A percentile compares a stretch with the other conserved stretches of the same genome.
phyloP scores from a whole-genome alignment of 2,797 vertebrate species.

The Champsocephalus gunnari region DNA sequence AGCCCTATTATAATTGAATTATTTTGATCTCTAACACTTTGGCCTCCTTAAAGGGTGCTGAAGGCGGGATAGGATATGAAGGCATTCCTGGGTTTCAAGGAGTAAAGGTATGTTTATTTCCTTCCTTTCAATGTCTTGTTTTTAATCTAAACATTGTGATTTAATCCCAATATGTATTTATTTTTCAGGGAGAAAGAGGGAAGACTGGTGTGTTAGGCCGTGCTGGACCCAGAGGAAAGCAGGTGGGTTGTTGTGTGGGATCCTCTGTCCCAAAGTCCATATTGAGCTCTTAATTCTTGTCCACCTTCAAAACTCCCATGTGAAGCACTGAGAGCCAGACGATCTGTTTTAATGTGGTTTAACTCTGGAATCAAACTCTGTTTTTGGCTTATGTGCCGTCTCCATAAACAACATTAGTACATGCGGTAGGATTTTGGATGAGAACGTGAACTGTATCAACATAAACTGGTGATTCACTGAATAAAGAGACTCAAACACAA shows the following conservation, averaged over 20 bases:
- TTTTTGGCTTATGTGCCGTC: constrained; percentile 64
- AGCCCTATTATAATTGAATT: constrained; percentile 39
- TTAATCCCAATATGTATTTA: constrained; percentile 33
- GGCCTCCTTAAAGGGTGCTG: constrained; percentile 72
- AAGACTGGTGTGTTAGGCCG: constrained; percentile 70
- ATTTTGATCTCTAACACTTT: constrained; percentile 45
- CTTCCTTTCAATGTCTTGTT: constrained; percentile 1
- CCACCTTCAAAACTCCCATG: constrained; percentile 48
- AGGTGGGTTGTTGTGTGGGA: constrained; percentile 73
- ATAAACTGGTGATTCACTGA: constrained; percentile 60
- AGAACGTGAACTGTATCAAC: constrained; percentile 58
- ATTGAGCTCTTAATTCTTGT: constrained; percentile 37
- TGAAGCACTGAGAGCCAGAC: constrained; percentile 40
- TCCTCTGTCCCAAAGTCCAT: constrained; percentile 40
- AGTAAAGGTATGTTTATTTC: constrained; percentile 83
- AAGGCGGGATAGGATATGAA: constrained; percentile 81
- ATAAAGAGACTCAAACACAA: constrained; percentile 35
- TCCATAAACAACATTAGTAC: constrained; percentile 76
- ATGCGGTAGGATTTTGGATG: constrained; percentile 65
- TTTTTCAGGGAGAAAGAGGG: constrained; percentile 81
- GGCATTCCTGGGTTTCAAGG: constrained; percentile 85
- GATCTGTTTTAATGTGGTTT: constrained; percentile 67
- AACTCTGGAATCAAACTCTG: constrained; percentile 51
- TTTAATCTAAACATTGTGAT: constrained; percentile 24
- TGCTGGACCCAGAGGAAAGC: constrained; percentile 75